These are phyloP conservation scores for Pachyramphus minor DNA, from an alignment of 2,113 vertebrate species.

Conservation along the genomic window DNA sequence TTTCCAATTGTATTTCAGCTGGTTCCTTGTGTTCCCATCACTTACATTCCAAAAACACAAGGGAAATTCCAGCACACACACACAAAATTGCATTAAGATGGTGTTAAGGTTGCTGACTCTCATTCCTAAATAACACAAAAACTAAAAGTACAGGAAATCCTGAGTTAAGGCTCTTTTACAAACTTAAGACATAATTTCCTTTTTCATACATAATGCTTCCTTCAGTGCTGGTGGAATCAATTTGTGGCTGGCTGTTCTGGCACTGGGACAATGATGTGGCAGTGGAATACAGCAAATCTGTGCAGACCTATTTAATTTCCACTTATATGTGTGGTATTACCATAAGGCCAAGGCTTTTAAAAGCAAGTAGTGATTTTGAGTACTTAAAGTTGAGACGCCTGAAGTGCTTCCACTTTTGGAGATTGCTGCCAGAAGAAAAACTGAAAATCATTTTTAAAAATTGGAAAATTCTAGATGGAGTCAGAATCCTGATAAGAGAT, in stretches of 20 bases:
- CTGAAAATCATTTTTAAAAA: background rate
- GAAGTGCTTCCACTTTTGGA: background rate
- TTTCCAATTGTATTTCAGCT: background rate
- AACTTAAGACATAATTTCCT: constrained; percentile 62
- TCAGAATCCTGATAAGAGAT: background rate
- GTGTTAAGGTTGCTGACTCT: constrained; percentile 19
- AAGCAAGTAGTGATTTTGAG: background rate
- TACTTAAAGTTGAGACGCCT: background rate
- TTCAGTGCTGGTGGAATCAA: constrained; percentile 52
- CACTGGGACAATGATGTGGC: constrained; percentile 33
- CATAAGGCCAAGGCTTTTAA: constrained; percentile 17
- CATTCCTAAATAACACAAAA: constrained; percentile 32
- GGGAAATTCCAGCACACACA: constrained; percentile 10
- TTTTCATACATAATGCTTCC: constrained; percentile 63
- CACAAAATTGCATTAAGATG: constrained; percentile 27
- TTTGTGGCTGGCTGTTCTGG: constrained; percentile 53
- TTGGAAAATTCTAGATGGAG: background rate
- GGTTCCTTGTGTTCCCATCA: background rate
- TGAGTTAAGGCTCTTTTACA: constrained; percentile 50
- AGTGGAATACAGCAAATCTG: background rate
- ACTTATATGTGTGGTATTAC: background rate
- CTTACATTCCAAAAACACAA: constrained; percentile 8
- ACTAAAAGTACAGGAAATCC: constrained; percentile 61
- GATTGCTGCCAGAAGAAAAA: constrained; percentile 1
- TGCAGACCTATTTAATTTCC: background rate